Base-by-base conservation (phyloP, 2,888 invertebrate genomes). In the Nasonia oneida region DNA sequence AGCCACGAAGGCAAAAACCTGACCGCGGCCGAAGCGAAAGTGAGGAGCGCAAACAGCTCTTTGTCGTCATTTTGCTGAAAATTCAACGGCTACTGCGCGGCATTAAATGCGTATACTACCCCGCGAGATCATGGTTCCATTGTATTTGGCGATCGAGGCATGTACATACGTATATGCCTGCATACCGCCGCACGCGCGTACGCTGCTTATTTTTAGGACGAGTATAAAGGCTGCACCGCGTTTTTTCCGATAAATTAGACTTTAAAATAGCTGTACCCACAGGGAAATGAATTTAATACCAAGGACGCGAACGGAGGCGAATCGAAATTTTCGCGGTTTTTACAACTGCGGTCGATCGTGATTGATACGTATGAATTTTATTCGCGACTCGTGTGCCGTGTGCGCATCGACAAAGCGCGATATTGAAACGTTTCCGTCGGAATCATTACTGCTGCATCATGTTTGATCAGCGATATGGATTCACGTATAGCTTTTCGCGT, bases 81-180 rank as follows among this genome's bases (percentile, higher is more conserved):
- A 83, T 75, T 53, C 39, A 53, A n/a, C 47, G 47, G 73, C 73
- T 47, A 23, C 73, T 23, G 57, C 10, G 61, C 61, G 67, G 75
- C 64, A 71, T 50, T 57, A 71, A 64, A 80, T 64, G 82, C 76
- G 74, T 50, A 4, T 33, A 89, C 89, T 37, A 37, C 81, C 74
- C 53, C 50, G 57, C 84, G 53, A 23, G 71, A 83, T 86, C 87
- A 88, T 88, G 87, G 88, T 88, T 88, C 87, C 83, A 88, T 87
- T 88, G 87, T 88, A 86, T 88, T 87, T 84, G 14, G 85, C 70
- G 42, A 76, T 82, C 78, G 81, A 74, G 73, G 39, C 53, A 15
- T 76, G 23, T 39, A 29, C 29, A 57, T 33, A 47, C 23, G 23
- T 23, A 29, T 10, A 50, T 37, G 42, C 14, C 29, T 14, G 33